Evolutionary conservation across 2,113 vertebrate genomes (phyloP).

Genomic region (Caloenas nicobarica): DNA sequence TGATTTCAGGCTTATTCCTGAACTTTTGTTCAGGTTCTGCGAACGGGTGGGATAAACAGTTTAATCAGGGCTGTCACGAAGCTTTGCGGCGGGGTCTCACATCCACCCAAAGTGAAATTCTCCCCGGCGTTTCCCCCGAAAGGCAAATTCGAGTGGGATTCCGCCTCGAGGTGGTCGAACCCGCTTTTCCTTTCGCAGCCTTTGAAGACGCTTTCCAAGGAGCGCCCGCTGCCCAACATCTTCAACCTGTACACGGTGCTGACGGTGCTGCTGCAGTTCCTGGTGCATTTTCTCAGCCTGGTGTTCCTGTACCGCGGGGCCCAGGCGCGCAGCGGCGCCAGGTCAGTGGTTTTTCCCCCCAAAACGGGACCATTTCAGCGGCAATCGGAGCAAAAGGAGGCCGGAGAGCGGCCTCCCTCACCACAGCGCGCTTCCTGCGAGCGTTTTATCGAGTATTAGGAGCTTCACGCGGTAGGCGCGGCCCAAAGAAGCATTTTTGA

Average conservation of each 20-base stretch:
- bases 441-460: no score
- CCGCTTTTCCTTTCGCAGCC: constrained; percentile 74
- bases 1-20: not conserved
- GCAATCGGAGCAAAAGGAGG: no score
- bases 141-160: no score
- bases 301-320: constrained; percentile 90
- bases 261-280: constrained; percentile 93
- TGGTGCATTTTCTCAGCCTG: constrained; percentile 92
- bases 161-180: no score
- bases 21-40: no score
- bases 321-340: constrained; percentile 84
- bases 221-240: constrained; percentile 95
- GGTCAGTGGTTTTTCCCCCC: constrained; percentile 63
- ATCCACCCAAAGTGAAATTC: no score
- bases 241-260: constrained; percentile 96
- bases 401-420: no score
- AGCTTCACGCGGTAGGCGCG: not conserved
- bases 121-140: no score
- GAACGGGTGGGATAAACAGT: no score
- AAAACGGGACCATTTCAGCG: no score
- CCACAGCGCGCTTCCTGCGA: rapidly evolving
- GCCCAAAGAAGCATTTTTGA: not conserved
- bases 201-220: constrained; percentile 90
- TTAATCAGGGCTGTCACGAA: not conserved
- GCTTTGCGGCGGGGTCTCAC: no score